Conservation (phyloP, 2,113 vertebrate genomes). For the Marcusenius ussheri region DNA sequence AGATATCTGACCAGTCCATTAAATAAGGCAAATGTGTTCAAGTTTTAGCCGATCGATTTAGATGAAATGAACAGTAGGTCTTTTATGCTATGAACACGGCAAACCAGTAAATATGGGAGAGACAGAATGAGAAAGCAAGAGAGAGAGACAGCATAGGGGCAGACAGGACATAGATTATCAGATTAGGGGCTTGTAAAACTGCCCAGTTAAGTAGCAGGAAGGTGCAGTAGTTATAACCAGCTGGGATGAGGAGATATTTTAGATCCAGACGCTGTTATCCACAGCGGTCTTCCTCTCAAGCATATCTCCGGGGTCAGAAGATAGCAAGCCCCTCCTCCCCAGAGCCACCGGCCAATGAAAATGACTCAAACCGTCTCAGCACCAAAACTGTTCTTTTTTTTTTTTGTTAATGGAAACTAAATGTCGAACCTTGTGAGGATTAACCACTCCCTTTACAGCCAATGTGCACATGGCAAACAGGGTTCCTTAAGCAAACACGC, state of each 20-base stretch:
- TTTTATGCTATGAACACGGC: neutral
- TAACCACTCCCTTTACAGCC: neutral
- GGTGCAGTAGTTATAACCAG: neutral
- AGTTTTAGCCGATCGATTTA: neutral
- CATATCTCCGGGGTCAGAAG: neutral
- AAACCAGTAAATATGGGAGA: neutral
- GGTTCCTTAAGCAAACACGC: neutral
- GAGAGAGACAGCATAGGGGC: neutral
- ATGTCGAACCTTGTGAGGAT: neutral
- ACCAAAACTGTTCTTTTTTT: neutral
- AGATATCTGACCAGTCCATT: neutral
- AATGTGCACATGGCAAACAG: neutral
- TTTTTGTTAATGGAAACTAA: neutral
- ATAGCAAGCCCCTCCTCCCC: neutral
- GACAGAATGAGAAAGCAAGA: neutral
- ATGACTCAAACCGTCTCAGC: neutral
- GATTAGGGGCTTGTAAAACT: slow-evolving; percentile 23
- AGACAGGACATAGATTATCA: slow-evolving; percentile 24
- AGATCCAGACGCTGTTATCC: neutral
- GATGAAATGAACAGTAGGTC: neutral
- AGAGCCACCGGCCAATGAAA: neutral
- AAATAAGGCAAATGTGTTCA: neutral
- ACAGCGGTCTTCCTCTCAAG: neutral
- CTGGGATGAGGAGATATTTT: slow-evolving; percentile 2
- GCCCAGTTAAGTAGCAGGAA: slow-evolving; percentile 9